Percentiles rank a stretch among this genome's conserved stretches.
phyloP scores from a whole-genome alignment of 1,140 invertebrate species.

The Atta texana region DNA sequence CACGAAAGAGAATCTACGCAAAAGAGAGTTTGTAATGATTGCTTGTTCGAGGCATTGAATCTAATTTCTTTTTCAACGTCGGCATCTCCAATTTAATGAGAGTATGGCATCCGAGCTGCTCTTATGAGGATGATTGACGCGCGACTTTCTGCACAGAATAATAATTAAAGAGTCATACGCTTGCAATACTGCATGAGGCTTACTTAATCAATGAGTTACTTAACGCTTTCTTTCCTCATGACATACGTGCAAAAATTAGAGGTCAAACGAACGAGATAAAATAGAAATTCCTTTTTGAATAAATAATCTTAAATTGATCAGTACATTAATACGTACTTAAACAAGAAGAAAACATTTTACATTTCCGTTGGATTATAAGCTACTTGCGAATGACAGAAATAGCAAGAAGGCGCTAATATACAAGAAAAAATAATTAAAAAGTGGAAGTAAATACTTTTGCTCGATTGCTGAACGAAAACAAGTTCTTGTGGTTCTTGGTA shows the following conservation, averaged over 20 bases:
- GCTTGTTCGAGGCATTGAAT: not conserved
- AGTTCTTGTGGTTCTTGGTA: not conserved
- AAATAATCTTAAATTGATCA: not conserved
- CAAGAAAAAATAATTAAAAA: not conserved
- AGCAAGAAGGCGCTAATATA: not conserved
- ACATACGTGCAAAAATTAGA: slow-evolving; percentile 9
- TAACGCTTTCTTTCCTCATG: slow-evolving; percentile 21
- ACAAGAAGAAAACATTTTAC: not conserved
- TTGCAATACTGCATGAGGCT: not conserved
- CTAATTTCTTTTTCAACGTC: not conserved
- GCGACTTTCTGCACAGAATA: slow-evolving; percentile 2
- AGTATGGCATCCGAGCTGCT: not conserved
- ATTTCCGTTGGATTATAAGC: slow-evolving; percentile 8
- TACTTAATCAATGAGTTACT: slow-evolving; percentile 22
- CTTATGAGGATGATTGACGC: slow-evolving; percentile 12
- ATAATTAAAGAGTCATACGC: slow-evolving; percentile 21
- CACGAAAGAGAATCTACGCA: not conserved
- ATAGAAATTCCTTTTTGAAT: not conserved
- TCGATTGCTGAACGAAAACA: not conserved
- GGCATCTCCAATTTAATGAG: not conserved
- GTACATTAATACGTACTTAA: not conserved
- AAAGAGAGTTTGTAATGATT: not conserved
- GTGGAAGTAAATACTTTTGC: not conserved
- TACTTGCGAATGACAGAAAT: not conserved
- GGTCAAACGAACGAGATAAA: not conserved